phyloP scores from a whole-genome alignment of 2,113 vertebrate genomes.

The Periophthalmus modestus region DNA sequence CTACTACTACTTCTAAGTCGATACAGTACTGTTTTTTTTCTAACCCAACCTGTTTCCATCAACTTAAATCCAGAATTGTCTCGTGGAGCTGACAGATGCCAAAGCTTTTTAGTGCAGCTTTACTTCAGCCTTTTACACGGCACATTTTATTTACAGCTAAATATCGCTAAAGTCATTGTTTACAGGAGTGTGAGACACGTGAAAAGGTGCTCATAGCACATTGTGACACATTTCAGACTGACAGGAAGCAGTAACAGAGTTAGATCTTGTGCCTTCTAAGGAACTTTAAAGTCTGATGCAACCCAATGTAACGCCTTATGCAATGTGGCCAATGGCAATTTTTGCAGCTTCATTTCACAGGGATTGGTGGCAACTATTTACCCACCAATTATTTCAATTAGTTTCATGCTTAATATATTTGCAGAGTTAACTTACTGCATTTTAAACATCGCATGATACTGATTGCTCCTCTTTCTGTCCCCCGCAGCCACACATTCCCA shows the following conservation, averaged over 20 bases:
- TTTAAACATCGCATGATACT: neutral
- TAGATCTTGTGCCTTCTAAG: slow-evolving; percentile 24
- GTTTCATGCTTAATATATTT: neutral
- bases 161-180: neutral
- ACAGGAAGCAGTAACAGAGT: neutral
- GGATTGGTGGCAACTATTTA: slow-evolving; percentile 8
- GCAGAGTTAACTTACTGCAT: neutral
- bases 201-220: slow-evolving; percentile 21
- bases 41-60: too few relatives aligned
- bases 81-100: neutral
- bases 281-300: slow-evolving; percentile 54
- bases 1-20: too few relatives aligned
- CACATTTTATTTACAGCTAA: neutral
- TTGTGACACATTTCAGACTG: slow-evolving; percentile 35
- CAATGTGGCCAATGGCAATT: slow-evolving; percentile 33
- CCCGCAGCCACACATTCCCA: slow-evolving; percentile 87
- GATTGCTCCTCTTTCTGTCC: slow-evolving; percentile 4
- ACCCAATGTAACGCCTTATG: slow-evolving; percentile 52
- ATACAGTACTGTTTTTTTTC: too few relatives aligned
- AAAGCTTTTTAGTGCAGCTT: neutral
- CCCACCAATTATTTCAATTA: slow-evolving; percentile 6
- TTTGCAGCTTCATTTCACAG: slow-evolving; percentile 24
- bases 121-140: neutral
- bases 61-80: neutral
- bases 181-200: slow-evolving; percentile 4